A percentile compares a stretch with the other conserved stretches of the same genome.
Evolutionary conservation across 2,888 invertebrate genomes (phyloP).

Genomic region (Epicampocera succincta): DNA sequence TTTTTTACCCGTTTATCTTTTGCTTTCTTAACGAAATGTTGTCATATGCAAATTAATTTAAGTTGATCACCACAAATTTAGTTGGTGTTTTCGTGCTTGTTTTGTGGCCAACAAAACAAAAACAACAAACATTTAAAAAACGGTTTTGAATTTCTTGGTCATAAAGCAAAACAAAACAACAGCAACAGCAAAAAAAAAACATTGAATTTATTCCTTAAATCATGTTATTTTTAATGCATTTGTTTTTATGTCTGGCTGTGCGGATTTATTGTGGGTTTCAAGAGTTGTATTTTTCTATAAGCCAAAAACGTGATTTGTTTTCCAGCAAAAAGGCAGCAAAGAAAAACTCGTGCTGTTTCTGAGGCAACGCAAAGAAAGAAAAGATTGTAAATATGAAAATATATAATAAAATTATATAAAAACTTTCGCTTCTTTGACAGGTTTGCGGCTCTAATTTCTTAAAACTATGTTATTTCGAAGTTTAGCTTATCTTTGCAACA

Average conservation of each 20-base stretch:
- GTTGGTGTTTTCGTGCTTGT: slow-evolving; percentile 61
- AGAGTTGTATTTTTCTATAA: slow-evolving; percentile 42
- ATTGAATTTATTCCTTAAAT: slow-evolving; percentile 59
- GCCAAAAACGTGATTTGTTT: slow-evolving; percentile 68
- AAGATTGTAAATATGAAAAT: neutral
- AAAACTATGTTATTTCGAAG: neutral
- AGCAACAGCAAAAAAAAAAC: neutral
- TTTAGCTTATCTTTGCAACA: no score
- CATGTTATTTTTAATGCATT: slow-evolving; percentile 55
- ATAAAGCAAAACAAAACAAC: slow-evolving; percentile 44
- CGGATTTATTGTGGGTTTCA: slow-evolving; percentile 55
- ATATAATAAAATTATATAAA: slow-evolving; percentile 34
- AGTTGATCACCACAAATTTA: slow-evolving; percentile 69
- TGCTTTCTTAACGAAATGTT: slow-evolving; percentile 59
- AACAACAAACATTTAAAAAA: slow-evolving; percentile 44
- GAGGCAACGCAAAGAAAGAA: slow-evolving; percentile 30
- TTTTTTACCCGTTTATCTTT: slow-evolving; percentile 4
- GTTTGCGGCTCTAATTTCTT: slow-evolving; percentile 25
- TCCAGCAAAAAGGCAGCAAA: slow-evolving; percentile 10
- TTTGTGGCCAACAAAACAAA: slow-evolving; percentile 20
- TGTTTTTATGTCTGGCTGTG: slow-evolving; percentile 43
- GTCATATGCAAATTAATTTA: slow-evolving; percentile 69
- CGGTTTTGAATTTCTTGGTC: slow-evolving; percentile 57
- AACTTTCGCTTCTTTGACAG: slow-evolving; percentile 66
- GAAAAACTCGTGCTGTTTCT: slow-evolving; percentile 60